Evolutionary conservation across 2,888 invertebrate species (phyloP).

Genomic region (Chymomyza amoena): DNA sequence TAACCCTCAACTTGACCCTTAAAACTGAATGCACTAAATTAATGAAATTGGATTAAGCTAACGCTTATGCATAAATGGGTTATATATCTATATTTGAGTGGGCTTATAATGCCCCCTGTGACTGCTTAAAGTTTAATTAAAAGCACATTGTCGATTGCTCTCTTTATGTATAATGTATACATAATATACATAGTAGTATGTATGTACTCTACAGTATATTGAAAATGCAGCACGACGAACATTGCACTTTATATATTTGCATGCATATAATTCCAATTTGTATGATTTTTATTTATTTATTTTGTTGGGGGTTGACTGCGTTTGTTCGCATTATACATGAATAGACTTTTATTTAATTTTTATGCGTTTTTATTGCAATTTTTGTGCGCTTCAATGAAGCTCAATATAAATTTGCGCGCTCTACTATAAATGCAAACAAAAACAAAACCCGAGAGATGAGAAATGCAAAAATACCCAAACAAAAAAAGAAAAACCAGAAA

Average conservation of each 20-base stretch:
- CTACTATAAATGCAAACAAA: constrained; percentile 7
- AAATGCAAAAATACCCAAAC: constrained; percentile 13
- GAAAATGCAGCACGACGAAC: neutral
- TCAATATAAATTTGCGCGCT: constrained; percentile 57
- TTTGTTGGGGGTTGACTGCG: constrained; percentile 21
- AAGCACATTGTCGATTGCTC: constrained; percentile 41
- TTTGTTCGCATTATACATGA: constrained; percentile 46
- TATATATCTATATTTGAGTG: neutral
- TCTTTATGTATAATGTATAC: neutral
- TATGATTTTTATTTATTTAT: constrained; percentile 6
- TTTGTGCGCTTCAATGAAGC: constrained; percentile 69
- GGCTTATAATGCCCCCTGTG: neutral
- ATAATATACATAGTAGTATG: too few relatives aligned
- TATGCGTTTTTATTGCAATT: constrained; percentile 63
- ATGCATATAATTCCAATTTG: neutral
- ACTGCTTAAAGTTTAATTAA: constrained; percentile 63
- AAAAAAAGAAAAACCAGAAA: neutral
- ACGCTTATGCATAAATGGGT: neutral
- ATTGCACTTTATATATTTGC: constrained; percentile 48
- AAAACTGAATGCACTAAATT: constrained; percentile 15
- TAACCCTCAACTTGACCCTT: constrained; percentile 38
- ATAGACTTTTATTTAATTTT: constrained; percentile 53
- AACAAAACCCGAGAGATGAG: neutral
- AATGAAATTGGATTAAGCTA: constrained; percentile 24
- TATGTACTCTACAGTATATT: too few relatives aligned